Evolutionary conservation across 2,113 vertebrate genomes (phyloP).

Genomic region (Amphilophus citrinellus): DNA sequence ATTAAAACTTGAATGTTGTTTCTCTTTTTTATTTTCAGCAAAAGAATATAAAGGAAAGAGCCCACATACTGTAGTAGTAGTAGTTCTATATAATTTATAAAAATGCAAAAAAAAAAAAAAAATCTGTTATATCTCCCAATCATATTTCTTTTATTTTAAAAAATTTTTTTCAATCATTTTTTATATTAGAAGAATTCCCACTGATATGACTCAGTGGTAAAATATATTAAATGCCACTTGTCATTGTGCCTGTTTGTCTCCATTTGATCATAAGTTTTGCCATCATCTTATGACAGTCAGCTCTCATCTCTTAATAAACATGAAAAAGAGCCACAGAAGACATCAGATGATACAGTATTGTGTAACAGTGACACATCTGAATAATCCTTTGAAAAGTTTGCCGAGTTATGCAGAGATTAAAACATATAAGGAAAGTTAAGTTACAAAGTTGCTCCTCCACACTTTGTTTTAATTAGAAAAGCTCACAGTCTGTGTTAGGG

Average conservation of each 20-base stretch:
- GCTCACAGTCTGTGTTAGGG: conserved; percentile 44
- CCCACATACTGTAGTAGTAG: background rate
- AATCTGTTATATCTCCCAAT: background rate
- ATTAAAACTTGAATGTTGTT: background rate
- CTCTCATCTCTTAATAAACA: conserved; percentile 30
- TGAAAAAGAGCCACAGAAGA: conserved; percentile 42
- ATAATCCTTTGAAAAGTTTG: conserved; percentile 25
- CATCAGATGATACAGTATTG: conserved; percentile 17
- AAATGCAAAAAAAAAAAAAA: background rate
- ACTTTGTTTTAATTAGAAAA: conserved; percentile 62
- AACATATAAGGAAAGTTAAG: background rate
- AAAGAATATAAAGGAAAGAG: background rate
- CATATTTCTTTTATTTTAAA: background rate
- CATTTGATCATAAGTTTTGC: conserved; percentile 39
- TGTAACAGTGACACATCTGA: background rate
- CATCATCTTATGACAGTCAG: conserved; percentile 36
- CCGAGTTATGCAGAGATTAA: background rate
- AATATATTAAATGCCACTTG: conserved; percentile 39
- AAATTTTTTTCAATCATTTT: background rate
- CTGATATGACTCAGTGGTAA: conserved; percentile 2
- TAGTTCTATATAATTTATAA: background rate
- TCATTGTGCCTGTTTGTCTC: conserved; percentile 31
- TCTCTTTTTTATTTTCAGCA: background rate
- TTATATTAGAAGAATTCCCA: background rate
- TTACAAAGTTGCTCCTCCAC: conserved; percentile 50